Percentiles rank a stretch among this genome's conserved stretches.
These are phyloP conservation scores for Himalopsyche kuldschensis DNA, from an alignment of 2,888 invertebrate genomes.

Conservation along the genomic window DNA sequence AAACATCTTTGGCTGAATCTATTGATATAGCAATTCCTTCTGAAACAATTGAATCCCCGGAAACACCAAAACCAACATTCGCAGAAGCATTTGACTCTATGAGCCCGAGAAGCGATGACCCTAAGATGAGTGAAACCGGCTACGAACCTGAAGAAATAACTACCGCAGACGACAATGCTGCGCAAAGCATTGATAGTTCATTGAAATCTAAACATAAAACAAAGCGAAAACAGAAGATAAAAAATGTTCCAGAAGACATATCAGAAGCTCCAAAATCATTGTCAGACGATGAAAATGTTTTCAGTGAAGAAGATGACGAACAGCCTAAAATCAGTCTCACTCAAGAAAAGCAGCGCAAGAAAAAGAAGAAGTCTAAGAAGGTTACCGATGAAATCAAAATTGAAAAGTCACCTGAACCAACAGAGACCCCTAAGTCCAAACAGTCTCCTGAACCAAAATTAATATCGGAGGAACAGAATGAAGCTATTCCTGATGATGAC, in stretches of 20 bases:
- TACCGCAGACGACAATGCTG: constrained; percentile 52
- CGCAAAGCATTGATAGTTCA: constrained; percentile 39
- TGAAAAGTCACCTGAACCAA: constrained; percentile 53
- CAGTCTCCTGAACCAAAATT: constrained; percentile 50
- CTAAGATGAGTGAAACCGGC: constrained; percentile 61
- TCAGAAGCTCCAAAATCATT: constrained; percentile 37
- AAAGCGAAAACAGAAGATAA: constrained; percentile 46
- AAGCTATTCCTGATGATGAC: constrained; percentile 60
- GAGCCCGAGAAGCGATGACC: constrained; percentile 50
- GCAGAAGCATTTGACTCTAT: constrained; percentile 40
- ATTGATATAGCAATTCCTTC: constrained; percentile 57
- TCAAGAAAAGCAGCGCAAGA: constrained; percentile 24
- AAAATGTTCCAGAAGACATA: constrained; percentile 26
- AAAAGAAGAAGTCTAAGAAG: constrained; percentile 38
- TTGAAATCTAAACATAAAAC: constrained; percentile 46
- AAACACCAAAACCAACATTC: constrained; percentile 53
- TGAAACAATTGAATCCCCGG: constrained; percentile 50
- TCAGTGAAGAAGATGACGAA: constrained; percentile 31
- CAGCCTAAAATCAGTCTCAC: neutral
- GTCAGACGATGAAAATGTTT: constrained; percentile 34
- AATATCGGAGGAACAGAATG: constrained; percentile 52
- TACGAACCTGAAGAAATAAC: constrained; percentile 73
- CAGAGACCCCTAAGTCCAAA: constrained; percentile 42
- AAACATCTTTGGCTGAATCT: constrained; percentile 59
- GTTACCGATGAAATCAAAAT: constrained; percentile 47